Base-by-base conservation (phyloP, 2,113 vertebrate genomes). In the Lycaon pictus region DNA sequence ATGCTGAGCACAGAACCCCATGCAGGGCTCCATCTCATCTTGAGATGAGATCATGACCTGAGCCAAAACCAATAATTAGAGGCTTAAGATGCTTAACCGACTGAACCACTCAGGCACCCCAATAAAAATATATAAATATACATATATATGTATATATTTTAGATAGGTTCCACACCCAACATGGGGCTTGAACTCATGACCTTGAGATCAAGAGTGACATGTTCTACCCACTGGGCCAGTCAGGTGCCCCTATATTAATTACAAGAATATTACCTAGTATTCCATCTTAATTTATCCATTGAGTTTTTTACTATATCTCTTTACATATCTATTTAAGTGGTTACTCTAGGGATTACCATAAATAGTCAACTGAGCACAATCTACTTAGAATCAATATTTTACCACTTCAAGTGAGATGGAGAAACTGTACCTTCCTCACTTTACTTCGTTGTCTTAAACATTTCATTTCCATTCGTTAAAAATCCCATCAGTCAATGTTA, bases 351-450 rank as follows among this genome's bases (percentile, higher is more conserved):
- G 27, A 58, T 74, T 74, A 43, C 63, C 17, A 74, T 74, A 20
- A 16, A 43, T 86, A 69, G 19, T 76, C 43, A 60, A 69, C 29
- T 65, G 35, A 84, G 35, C 53, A 74, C 35, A 29, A 53, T 35
- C 25, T 43, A 88, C n/a, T 23, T 20, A 77, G 87, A 77, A 90
- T 63, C 37, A 53, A n/a, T 90, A 90, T 81, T 91, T 90, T 91
- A 43, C 43, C 43, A 79, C 17, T 69, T 56, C n/a, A 29, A 51
- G 62, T 81, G 60, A 80, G 67, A 67, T 35, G 43, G 20, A 27
- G 48, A 91, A 91, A 80, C 48, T 80, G 13, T 67, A 67, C 16
- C 23, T 7, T 51, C n/a, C 43, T 80, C 32, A 55, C n/a, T 55
- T 81, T 67, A 35, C 53, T 22, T 8, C 53, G 29, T 65, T 79